phyloP scores from a whole-genome alignment of 2,888 invertebrate genomes.

The Papilio protenor region DNA sequence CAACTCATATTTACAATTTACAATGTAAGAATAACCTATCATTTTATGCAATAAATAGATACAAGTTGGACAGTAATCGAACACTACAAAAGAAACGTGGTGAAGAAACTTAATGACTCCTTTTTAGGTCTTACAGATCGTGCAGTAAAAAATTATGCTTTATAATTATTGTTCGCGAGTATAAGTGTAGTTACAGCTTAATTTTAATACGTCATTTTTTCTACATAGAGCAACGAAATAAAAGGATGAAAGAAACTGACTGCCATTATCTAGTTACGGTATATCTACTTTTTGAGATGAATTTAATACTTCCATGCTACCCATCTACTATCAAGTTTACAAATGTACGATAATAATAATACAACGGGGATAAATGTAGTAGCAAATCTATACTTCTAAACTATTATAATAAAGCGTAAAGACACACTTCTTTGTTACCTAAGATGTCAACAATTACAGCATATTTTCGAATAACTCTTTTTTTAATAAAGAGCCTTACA shows the following conservation, averaged over 20 bases:
- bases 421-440: too few species aligned
- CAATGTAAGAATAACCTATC: constrained; percentile 22
- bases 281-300: background rate
- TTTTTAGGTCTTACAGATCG: constrained; percentile 45
- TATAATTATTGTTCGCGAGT: constrained; percentile 26
- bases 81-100: constrained; percentile 20
- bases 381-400: too few species aligned
- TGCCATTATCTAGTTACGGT: background rate
- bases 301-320: background rate
- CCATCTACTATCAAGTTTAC: too few species aligned
- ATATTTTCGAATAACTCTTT: too few species aligned
- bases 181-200: constrained; percentile 33
- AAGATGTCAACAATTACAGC: too few species aligned
- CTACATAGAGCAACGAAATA: constrained; percentile 19
- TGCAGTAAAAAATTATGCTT: constrained; percentile 42
- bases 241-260: background rate
- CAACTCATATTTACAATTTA: constrained; percentile 5
- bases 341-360: too few species aligned
- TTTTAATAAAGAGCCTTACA: too few species aligned
- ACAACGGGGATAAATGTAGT: too few species aligned
- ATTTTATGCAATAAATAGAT: constrained; percentile 29
- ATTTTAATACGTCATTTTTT: constrained; percentile 43
- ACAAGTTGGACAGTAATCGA: constrained; percentile 14
- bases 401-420: too few species aligned
- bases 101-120: constrained; percentile 41